These are phyloP conservation scores for Leuciscus idus DNA, from an alignment of 2,113 vertebrate genomes.

Conservation along the genomic window DNA sequence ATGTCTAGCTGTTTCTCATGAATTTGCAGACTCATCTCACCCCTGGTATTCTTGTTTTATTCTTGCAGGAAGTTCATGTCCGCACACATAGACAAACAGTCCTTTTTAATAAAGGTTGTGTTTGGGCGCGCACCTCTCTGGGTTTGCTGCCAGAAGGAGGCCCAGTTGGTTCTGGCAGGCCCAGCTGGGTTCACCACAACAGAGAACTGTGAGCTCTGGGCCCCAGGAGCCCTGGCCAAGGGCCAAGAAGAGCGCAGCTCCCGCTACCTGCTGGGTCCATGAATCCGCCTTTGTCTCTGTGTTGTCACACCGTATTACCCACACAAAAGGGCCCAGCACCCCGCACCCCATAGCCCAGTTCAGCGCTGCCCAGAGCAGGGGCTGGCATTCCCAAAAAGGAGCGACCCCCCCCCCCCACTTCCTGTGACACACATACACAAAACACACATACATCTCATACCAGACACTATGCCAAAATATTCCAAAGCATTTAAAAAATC, in stretches of 20 bases:
- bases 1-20: slow-evolving; percentile 28
- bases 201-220: slow-evolving; percentile 74
- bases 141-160: slow-evolving; percentile 49
- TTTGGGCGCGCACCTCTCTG: slow-evolving; percentile 54
- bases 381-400: slow-evolving; percentile 89
- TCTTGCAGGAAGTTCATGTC: slow-evolving; percentile 33
- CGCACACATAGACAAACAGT: slow-evolving; percentile 52
- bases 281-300: slow-evolving; percentile 96
- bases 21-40: slow-evolving; percentile 39
- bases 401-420: slow-evolving; percentile 75
- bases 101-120: slow-evolving; percentile 52
- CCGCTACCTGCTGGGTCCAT: slow-evolving; percentile 98
- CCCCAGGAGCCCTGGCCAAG: slow-evolving; percentile 75
- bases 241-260: slow-evolving; percentile 79
- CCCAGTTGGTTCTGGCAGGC: slow-evolving; percentile 68
- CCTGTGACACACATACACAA: slow-evolving; percentile 66
- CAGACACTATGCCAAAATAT: slow-evolving; percentile 57
- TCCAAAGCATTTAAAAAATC: slow-evolving; percentile 17
- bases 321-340: slow-evolving; percentile 91
- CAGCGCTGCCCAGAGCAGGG: slow-evolving; percentile 86
- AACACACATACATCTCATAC: slow-evolving; percentile 70
- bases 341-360: slow-evolving; percentile 63
- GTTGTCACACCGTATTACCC: slow-evolving; percentile 98
- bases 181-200: slow-evolving; percentile 74
- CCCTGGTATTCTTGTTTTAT: slow-evolving; percentile 20